These are phyloP conservation scores for Diabrotica undecimpunctata DNA, from an alignment of 1,140 invertebrate species.

Conservation along the genomic window DNA sequence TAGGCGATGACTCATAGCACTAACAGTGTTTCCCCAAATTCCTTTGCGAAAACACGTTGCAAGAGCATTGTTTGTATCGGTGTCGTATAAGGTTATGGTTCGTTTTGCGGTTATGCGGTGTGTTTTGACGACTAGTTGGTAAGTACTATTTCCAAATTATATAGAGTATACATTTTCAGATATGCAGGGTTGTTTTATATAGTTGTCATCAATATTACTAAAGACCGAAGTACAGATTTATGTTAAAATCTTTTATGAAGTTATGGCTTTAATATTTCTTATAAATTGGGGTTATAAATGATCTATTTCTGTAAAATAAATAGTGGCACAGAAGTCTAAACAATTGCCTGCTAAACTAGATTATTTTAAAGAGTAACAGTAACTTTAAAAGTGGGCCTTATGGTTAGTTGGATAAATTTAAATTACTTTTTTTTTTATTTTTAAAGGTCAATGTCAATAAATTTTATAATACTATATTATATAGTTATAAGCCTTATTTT, in stretches of 20 bases:
- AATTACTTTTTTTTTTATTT: too few species aligned
- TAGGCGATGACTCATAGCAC: constrained; percentile 18
- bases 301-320: neutral
- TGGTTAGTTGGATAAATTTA: too few species aligned
- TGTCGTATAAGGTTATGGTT: constrained; percentile 10
- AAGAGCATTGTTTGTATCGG: constrained; percentile 18
- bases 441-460: too few species aligned
- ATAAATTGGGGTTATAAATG: neutral
- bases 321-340: neutral
- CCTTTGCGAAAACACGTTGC: constrained; percentile 12
- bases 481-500: too few species aligned
- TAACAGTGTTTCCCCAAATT: constrained; percentile 16
- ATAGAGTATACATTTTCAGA: neutral
- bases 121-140: neutral
- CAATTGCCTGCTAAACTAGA: too few species aligned
- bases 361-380: too few species aligned
- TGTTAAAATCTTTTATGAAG: too few species aligned
- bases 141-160: neutral
- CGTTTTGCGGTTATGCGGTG: neutral
- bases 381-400: too few species aligned
- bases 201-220: neutral
- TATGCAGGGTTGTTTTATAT: neutral
- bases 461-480: too few species aligned
- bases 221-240: too few species aligned
- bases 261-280: too few species aligned